Evolutionary conservation across 2,797 vertebrate genomes (phyloP).

Genomic region (Phoebastria nigripes): DNA sequence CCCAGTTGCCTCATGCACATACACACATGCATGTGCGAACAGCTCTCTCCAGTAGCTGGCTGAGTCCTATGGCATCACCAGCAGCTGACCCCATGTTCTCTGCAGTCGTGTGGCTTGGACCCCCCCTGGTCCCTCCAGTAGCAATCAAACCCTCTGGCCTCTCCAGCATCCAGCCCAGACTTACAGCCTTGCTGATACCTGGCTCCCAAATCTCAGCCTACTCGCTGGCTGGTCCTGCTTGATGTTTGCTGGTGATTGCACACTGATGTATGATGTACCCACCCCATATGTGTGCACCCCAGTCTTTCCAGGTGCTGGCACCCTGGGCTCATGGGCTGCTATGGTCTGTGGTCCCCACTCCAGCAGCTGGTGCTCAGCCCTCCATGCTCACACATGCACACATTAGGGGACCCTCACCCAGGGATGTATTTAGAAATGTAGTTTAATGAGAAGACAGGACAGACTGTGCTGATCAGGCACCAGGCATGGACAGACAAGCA

Average conservation of each 20-base stretch:
- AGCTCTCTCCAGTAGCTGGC: too few relatives aligned
- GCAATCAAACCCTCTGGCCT: not conserved
- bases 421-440: not conserved
- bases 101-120: not conserved
- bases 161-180: not conserved
- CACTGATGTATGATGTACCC: accelerated
- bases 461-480: not conserved
- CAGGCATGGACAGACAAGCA: too few relatives aligned
- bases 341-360: not conserved
- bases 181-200: not conserved
- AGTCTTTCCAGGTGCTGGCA: not conserved
- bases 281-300: not conserved
- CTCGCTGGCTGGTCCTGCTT: not conserved
- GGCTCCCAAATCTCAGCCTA: not conserved
- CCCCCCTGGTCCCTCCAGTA: too few relatives aligned
- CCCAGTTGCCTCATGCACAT: not conserved
- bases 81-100: too few relatives aligned
- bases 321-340: accelerated
- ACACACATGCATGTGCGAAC: too few relatives aligned
- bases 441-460: not conserved
- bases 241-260: not conserved
- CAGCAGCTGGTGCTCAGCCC: not conserved
- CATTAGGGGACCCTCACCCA: not conserved
- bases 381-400: too few relatives aligned
- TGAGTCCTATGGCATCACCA: not conserved